Evolutionary conservation across 30 jellyfish, hydroid and myxozoan species (phyloP).

Genomic region (Nemopilema nomurai): DNA sequence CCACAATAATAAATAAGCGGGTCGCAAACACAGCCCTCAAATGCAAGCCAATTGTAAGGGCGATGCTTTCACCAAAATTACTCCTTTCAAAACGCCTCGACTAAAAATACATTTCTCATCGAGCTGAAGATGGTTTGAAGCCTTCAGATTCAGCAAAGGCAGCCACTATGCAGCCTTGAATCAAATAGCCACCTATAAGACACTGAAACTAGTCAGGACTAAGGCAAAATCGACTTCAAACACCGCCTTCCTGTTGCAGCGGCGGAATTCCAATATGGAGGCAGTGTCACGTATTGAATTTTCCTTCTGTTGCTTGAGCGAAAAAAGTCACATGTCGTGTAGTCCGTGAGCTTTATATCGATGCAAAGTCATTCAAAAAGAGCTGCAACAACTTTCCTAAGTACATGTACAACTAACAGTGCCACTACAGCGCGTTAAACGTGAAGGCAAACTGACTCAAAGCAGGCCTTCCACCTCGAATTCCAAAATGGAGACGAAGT

Average conservation of each 20-base stretch:
- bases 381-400: conserved; percentile 12
- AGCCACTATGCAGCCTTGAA: neutral
- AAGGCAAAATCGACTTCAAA: conserved; percentile 3
- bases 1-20: conserved; percentile 51
- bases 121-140: neutral
- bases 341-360: conserved; percentile 1
- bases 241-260: conserved; percentile 52
- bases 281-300: conserved; percentile 23
- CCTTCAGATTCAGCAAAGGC: neutral
- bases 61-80: conserved; percentile 28
- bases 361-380: neutral
- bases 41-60: conserved; percentile 40
- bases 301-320: conserved; percentile 36
- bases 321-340: conserved; percentile 35
- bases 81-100: conserved; percentile 7
- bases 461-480: conserved; percentile 20
- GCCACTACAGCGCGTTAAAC: neutral
- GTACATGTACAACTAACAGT: neutral
- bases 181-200: neutral
- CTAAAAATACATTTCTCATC: conserved; percentile 56
- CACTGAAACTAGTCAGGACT: neutral
- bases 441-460: conserved; percentile 5
- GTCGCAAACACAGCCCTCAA: conserved; percentile 1
- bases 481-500: conserved; percentile 77
- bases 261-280: conserved; percentile 71